These are phyloP conservation scores for Chaetodon auriga DNA, from an alignment of 2,113 vertebrate genomes.

Conservation along the genomic window DNA sequence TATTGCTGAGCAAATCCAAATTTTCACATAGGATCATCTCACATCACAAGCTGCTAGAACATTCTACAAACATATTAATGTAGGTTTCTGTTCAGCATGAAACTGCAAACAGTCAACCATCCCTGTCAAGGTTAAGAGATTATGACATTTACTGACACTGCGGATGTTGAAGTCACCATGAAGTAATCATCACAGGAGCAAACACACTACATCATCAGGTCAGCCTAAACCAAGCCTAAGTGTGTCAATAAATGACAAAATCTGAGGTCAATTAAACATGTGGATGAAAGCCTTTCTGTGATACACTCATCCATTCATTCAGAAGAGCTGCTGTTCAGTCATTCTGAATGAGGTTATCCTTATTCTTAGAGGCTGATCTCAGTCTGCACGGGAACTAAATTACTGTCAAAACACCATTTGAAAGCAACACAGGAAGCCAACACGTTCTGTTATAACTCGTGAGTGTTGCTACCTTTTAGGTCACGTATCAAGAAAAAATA, in stretches of 20 bases:
- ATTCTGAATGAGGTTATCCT: constrained; percentile 11
- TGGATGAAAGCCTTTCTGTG: constrained; percentile 15
- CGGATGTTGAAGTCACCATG: constrained; percentile 18
- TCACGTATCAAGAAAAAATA: not conserved
- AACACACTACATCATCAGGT: constrained; percentile 46
- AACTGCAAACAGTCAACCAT: not conserved
- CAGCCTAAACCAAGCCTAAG: constrained; percentile 1
- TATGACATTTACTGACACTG: constrained; percentile 9
- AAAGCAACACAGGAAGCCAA: not conserved
- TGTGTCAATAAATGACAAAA: constrained; percentile 65
- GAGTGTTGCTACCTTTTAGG: not conserved
- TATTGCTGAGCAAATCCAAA: constrained; percentile 17
- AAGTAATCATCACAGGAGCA: constrained; percentile 38
- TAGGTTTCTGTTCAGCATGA: constrained; percentile 4
- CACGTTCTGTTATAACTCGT: not conserved
- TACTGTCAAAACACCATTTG: not conserved
- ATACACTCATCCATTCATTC: constrained; percentile 22
- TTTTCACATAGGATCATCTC: not conserved
- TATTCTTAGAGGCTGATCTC: constrained; percentile 10
- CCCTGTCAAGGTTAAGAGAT: constrained; percentile 1
- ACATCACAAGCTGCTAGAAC: constrained; percentile 9
- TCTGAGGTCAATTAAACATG: constrained; percentile 19
- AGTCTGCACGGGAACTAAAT: not conserved
- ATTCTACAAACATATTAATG: not conserved
- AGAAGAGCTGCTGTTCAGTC: not conserved